These are phyloP conservation scores for Catharus fuscescens DNA, from an alignment of 2,113 vertebrate species.

Conservation along the genomic window DNA sequence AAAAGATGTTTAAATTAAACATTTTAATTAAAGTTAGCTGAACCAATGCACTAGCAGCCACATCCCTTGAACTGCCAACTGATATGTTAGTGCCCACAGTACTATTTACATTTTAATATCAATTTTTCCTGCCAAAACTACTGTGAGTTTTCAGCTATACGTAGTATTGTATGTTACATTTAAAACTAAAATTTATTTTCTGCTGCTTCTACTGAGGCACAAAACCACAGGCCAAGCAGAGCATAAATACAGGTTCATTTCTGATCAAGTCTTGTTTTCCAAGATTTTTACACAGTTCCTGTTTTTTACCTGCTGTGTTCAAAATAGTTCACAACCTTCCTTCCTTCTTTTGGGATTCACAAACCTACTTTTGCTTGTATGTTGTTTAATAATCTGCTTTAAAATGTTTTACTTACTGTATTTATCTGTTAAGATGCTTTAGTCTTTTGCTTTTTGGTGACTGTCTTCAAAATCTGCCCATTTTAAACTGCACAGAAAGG, in stretches of 20 bases:
- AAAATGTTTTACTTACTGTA: neutral
- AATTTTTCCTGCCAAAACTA: neutral
- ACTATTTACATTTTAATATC: neutral
- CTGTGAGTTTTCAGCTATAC: neutral
- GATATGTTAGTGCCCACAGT: neutral
- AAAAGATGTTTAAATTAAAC: constrained; percentile 25
- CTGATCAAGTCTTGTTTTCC: neutral
- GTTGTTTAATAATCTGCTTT: neutral
- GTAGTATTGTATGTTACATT: neutral
- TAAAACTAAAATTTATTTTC: neutral
- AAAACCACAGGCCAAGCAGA: neutral
- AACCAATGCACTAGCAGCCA: neutral
- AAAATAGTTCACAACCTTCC: neutral
- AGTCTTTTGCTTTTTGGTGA: neutral
- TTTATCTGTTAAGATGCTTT: neutral
- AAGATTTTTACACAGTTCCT: neutral
- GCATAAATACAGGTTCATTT: neutral
- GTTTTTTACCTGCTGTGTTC: neutral
- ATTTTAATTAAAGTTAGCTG: constrained; percentile 10
- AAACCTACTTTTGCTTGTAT: neutral
- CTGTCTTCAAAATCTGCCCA: neutral
- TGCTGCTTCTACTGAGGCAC: neutral
- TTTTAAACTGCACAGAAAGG: neutral
- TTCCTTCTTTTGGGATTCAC: neutral
- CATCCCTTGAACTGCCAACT: neutral